phyloP scores from a whole-genome alignment of 2,888 invertebrate species.

The Epinotia ramella region DNA sequence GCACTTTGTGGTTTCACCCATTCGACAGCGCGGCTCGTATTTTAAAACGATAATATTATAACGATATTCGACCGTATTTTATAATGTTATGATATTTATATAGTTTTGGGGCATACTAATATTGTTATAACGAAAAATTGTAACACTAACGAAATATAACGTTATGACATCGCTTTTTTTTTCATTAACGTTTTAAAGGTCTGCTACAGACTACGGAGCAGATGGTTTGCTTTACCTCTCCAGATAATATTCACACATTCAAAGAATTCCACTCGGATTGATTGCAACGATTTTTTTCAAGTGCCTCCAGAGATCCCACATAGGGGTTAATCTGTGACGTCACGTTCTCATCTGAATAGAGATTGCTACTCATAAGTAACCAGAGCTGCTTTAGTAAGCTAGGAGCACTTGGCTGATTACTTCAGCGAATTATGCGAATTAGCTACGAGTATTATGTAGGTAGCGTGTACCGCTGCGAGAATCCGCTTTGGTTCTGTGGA shows the following conservation, averaged over 20 bases:
- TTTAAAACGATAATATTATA: too few species aligned
- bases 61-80: too few species aligned
- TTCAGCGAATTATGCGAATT: constrained; percentile 43
- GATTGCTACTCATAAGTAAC: constrained; percentile 24
- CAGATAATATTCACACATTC: neutral
- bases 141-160: too few species aligned
- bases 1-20: too few species aligned
- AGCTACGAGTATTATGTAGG: constrained; percentile 24
- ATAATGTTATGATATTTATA: too few species aligned
- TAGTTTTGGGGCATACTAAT: too few species aligned
- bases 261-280: constrained; percentile 1
- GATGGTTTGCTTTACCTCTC: neutral
- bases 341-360: constrained; percentile 35
- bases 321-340: constrained; percentile 21
- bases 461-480: constrained; percentile 11
- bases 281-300: neutral
- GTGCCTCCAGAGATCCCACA: constrained; percentile 8
- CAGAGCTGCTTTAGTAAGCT: constrained; percentile 21
- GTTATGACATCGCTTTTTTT: too few species aligned
- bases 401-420: constrained; percentile 42
- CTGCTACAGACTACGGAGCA: too few species aligned
- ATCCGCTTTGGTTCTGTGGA: neutral
- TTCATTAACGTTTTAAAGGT: too few species aligned
- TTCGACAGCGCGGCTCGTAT: too few species aligned
- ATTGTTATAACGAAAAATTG: too few species aligned